Evolutionary conservation across 2,888 invertebrate genomes (phyloP).

Genomic region (Drosophila antonietae): DNA sequence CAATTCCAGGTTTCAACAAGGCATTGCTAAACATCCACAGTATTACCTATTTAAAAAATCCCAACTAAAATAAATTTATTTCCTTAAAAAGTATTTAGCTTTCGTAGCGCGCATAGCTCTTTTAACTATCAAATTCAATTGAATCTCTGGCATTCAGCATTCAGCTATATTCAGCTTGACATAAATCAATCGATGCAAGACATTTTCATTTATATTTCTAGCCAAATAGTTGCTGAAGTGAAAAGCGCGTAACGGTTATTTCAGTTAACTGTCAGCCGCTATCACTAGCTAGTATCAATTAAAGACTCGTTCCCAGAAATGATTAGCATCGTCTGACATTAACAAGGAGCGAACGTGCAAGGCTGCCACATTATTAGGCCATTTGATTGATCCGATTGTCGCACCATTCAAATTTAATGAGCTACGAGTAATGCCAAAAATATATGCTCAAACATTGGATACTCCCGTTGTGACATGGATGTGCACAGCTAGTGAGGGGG

Average conservation of each 20-base stretch:
- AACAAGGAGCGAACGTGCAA: constrained; percentile 15
- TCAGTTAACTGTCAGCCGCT: constrained; percentile 42
- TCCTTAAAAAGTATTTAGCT: no score
- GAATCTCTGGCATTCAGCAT: neutral
- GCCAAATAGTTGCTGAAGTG: constrained; percentile 4
- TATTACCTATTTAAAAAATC: no score
- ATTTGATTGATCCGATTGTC: constrained; percentile 56
- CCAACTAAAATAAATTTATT: no score
- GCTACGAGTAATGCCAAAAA: constrained; percentile 45
- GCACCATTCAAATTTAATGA: constrained; percentile 59
- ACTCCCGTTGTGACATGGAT: constrained; percentile 25
- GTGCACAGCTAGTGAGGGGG: constrained; percentile 9
- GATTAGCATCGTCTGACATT: constrained; percentile 43
- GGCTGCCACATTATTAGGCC: constrained; percentile 37
- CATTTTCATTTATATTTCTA: neutral
- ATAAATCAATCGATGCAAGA: neutral
- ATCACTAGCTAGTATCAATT: constrained; percentile 41
- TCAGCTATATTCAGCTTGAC: neutral
- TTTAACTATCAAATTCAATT: neutral
- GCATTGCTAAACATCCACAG: no score
- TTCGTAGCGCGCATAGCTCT: no score
- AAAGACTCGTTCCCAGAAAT: constrained; percentile 29
- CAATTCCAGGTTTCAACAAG: no score
- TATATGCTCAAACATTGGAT: constrained; percentile 22
- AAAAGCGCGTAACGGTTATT: constrained; percentile 13